Evolutionary conservation across 1,140 invertebrate genomes (phyloP).

Genomic region (Conus ventricosus): DNA sequence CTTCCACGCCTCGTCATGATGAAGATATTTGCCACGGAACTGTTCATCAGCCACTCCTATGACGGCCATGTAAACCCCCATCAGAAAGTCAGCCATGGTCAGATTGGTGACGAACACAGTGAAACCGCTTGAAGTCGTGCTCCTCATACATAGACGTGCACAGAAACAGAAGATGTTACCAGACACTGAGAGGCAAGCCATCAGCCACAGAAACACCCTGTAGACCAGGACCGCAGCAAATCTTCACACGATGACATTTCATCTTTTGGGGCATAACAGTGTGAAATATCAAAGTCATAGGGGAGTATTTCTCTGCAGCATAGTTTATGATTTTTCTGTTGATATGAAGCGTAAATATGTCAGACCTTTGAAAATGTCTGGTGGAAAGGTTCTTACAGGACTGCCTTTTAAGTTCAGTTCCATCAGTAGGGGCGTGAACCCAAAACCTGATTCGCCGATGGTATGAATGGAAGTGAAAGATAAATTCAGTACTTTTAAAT

Average conservation of each 20-base stretch:
- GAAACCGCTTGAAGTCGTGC: slow-evolving; percentile 38
- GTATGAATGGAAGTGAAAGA: neutral
- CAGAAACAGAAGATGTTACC: slow-evolving; percentile 54
- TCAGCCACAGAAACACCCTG: slow-evolving; percentile 55
- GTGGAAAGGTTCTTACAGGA: slow-evolving; percentile 20
- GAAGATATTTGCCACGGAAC: slow-evolving; percentile 54
- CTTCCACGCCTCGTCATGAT: slow-evolving; percentile 56
- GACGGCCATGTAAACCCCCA: slow-evolving; percentile 68
- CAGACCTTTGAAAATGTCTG: slow-evolving; percentile 41
- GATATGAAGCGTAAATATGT: slow-evolving; percentile 33
- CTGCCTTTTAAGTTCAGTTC: slow-evolving; percentile 37
- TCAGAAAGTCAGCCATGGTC: slow-evolving; percentile 64
- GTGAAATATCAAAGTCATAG: slow-evolving; percentile 21
- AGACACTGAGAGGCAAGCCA: slow-evolving; percentile 48
- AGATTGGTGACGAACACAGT: slow-evolving; percentile 61
- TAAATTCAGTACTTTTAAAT: neutral
- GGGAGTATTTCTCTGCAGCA: slow-evolving; percentile 44
- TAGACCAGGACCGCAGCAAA: slow-evolving; percentile 49
- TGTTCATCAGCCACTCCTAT: slow-evolving; percentile 51
- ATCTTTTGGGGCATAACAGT: slow-evolving; percentile 48
- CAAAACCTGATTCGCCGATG: slow-evolving; percentile 27
- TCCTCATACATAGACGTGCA: slow-evolving; percentile 42
- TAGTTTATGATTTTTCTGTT: slow-evolving; percentile 42
- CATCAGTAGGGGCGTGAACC: neutral
- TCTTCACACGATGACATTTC: slow-evolving; percentile 57